phyloP scores from a whole-genome alignment of 2,888 invertebrate species.

The Tiliacea aurago region DNA sequence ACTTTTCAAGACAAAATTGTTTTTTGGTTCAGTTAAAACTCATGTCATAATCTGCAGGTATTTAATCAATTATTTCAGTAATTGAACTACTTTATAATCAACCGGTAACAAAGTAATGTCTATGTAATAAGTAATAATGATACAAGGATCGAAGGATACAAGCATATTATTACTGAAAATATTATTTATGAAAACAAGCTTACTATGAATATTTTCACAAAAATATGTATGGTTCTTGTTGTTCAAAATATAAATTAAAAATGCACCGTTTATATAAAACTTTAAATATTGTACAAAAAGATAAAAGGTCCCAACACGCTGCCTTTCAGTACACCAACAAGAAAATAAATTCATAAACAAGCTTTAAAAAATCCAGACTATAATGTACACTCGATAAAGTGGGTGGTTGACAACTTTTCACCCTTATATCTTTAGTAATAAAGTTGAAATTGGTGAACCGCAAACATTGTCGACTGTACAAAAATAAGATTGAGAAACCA shows the following conservation, averaged over 20 bases:
- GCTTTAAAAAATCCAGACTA: background rate
- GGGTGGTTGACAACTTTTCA: background rate
- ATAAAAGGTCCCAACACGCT: slow-evolving; percentile 12
- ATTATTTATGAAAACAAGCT: background rate
- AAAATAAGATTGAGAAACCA: slow-evolving; percentile 18
- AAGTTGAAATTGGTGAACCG: background rate
- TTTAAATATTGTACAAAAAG: background rate
- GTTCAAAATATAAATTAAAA: slow-evolving; percentile 1
- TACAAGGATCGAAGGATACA: too few species aligned
- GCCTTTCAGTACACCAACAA: slow-evolving; percentile 17
- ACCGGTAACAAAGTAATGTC: background rate
- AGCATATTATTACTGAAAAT: background rate
- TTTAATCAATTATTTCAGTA: background rate
- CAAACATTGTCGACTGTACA: background rate
- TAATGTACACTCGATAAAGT: background rate
- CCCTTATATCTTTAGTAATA: background rate
- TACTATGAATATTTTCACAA: background rate
- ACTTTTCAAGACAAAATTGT: background rate
- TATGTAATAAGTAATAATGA: background rate
- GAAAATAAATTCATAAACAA: slow-evolving; percentile 10
- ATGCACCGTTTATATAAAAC: slow-evolving; percentile 2
- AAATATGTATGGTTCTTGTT: background rate
- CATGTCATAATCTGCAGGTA: too few species aligned
- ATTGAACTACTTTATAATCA: background rate
- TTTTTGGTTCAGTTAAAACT: background rate